Conservation (phyloP, 2,888 invertebrate species). For the Drosophila niveifrons region DNA sequence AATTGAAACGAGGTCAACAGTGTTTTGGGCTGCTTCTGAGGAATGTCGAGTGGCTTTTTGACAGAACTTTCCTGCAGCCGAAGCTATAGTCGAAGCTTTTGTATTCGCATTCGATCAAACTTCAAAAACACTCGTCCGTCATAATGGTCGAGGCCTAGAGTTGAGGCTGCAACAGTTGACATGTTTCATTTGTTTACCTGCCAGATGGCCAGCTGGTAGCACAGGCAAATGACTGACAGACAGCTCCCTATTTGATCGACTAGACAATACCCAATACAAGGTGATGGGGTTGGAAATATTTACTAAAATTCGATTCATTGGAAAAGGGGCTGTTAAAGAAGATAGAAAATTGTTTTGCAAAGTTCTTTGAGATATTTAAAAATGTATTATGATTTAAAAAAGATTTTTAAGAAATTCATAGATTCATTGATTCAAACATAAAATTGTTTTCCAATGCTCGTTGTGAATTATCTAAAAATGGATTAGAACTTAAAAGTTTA, state of each 20-base stretch:
- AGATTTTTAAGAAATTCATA: no score
- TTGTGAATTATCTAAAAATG: no score
- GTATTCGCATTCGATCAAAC: conserved; percentile 41
- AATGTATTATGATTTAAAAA: no score
- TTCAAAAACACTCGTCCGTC: conserved; percentile 20
- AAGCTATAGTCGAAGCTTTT: background rate
- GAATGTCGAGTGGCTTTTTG: conserved; percentile 42
- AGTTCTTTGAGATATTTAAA: no score
- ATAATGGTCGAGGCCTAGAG: background rate
- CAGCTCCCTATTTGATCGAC: background rate
- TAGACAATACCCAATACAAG: background rate
- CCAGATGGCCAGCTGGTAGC: conserved; percentile 25
- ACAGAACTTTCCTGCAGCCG: conserved; percentile 33
- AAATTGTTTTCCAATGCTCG: no score
- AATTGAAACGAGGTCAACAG: conserved; percentile 53
- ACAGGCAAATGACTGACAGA: background rate
- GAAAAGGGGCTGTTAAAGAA: no score
- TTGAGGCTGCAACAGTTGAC: conserved; percentile 21
- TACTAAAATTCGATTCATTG: no score
- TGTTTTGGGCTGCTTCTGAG: conserved; percentile 30
- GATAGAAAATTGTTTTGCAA: no score
- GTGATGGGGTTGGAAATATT: no score
- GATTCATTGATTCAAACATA: no score
- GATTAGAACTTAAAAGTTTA: no score
- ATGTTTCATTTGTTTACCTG: conserved; percentile 28